Conservation (phyloP, 2,113 vertebrate species). For the Pseudolaguvia tuberculata region DNA sequence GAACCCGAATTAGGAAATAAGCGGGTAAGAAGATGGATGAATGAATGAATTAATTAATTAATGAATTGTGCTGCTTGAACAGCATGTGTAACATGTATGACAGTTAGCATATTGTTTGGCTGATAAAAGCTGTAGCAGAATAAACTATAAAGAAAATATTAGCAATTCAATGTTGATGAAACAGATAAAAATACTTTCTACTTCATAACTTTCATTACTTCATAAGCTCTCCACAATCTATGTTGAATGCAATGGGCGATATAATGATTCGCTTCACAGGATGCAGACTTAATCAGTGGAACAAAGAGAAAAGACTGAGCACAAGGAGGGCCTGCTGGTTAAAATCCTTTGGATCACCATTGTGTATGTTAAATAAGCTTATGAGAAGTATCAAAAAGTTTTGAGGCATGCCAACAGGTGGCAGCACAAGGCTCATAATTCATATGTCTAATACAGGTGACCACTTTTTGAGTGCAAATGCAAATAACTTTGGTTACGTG, state of each 20-base stretch:
- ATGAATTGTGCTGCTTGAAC: too few species aligned
- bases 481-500: too few species aligned
- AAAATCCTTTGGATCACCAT: conserved; percentile 31
- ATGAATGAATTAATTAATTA: too few species aligned
- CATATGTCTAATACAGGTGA: too few species aligned
- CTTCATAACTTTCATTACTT: conserved; percentile 27
- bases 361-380: conserved; percentile 23
- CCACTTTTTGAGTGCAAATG: too few species aligned
- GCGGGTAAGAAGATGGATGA: too few species aligned
- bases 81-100: neutral
- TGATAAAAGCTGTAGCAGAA: conserved; percentile 8
- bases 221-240: conserved; percentile 21
- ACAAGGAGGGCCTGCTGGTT: conserved; percentile 13
- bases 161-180: conserved; percentile 35
- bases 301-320: conserved; percentile 2
- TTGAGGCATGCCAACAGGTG: too few species aligned
- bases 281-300: conserved; percentile 22
- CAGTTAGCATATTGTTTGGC: conserved; percentile 8
- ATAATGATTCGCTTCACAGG: conserved; percentile 34
- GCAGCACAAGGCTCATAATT: too few species aligned
- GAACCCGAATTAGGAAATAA: too few species aligned
- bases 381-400: too few species aligned
- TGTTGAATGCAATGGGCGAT: conserved; percentile 35
- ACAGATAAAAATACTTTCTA: conserved; percentile 40
- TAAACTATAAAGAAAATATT: conserved; percentile 25